A percentile compares a stretch with the other conserved stretches of the same genome.
Evolutionary conservation across 2,797 vertebrate genomes (phyloP).

Genomic region (Cynopterus sphinx): DNA sequence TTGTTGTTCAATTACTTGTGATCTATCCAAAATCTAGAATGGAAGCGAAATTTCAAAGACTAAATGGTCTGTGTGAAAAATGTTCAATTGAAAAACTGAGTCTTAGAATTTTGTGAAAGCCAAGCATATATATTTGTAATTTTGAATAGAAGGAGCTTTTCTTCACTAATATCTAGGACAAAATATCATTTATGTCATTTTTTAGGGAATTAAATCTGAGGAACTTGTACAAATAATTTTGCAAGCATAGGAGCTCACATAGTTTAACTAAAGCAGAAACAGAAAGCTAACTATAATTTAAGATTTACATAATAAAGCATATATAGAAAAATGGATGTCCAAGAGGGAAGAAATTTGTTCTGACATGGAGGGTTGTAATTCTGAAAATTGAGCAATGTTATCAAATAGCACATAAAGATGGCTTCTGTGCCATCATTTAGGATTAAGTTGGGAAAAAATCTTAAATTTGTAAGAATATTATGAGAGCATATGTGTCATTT

Average conservation of each 20-base stretch:
- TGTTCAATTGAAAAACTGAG: constrained; percentile 29
- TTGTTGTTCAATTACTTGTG: background rate
- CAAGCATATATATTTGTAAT: background rate
- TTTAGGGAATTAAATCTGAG: background rate
- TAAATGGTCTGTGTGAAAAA: background rate
- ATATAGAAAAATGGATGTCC: constrained; percentile 7
- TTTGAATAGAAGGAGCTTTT: background rate
- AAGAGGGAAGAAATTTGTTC: background rate
- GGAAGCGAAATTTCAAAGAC: background rate
- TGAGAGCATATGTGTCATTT: background rate
- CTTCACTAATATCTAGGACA: background rate
- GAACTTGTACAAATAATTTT: background rate
- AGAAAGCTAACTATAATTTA: background rate
- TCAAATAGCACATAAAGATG: background rate
- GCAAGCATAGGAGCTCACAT: background rate
- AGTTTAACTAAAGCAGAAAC: background rate
- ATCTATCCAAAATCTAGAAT: background rate
- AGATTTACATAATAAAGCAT: background rate
- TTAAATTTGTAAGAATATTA: background rate
- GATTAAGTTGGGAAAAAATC: background rate
- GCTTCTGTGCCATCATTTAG: background rate
- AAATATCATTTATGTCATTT: background rate
- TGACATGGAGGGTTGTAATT: background rate
- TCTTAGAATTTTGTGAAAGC: background rate
- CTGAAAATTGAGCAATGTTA: background rate